Evolutionary conservation across 2,113 vertebrate genomes (phyloP).

Genomic region (Ctenomys sociabilis): DNA sequence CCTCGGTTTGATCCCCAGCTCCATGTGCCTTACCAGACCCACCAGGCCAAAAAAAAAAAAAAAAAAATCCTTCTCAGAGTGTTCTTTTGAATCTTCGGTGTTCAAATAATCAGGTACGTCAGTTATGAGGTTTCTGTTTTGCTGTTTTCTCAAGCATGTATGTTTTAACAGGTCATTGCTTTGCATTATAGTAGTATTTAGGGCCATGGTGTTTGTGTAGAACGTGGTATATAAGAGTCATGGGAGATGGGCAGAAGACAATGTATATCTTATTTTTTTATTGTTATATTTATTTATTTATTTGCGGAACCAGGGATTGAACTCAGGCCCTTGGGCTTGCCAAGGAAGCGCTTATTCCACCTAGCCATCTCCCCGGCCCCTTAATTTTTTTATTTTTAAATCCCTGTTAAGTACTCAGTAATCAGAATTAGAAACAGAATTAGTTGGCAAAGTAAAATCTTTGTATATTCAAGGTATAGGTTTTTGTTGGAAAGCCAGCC

Average conservation of each 20-base stretch:
- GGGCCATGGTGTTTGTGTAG: slow-evolving; percentile 55
- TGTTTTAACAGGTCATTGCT: slow-evolving; percentile 69
- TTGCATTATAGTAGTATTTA: slow-evolving; percentile 71
- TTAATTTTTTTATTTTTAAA: background rate
- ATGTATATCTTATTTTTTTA: no score
- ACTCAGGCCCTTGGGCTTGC: background rate
- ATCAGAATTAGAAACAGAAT: slow-evolving; percentile 35
- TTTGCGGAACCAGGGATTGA: no score
- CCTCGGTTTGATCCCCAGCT: no score
- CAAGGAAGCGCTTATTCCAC: no score
- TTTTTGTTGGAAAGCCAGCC: slow-evolving; percentile 36
- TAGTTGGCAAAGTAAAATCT: slow-evolving; percentile 38
- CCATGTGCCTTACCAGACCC: no score
- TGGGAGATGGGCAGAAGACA: slow-evolving; percentile 53
- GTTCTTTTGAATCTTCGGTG: slow-evolving; percentile 72
- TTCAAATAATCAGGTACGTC: slow-evolving; percentile 51
- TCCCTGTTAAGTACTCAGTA: background rate
- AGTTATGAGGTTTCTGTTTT: slow-evolving; percentile 57
- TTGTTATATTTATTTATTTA: no score
- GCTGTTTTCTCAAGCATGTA: slow-evolving; percentile 13
- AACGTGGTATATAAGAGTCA: slow-evolving; percentile 44
- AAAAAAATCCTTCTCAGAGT: background rate
- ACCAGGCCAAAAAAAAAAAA: no score
- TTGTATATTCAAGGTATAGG: slow-evolving; percentile 35
- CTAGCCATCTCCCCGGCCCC: no score